Percentiles rank a stretch among this genome's conserved stretches.
These are phyloP conservation scores for Anas capensis DNA, from an alignment of 2,797 vertebrate genomes.

Conservation along the genomic window DNA sequence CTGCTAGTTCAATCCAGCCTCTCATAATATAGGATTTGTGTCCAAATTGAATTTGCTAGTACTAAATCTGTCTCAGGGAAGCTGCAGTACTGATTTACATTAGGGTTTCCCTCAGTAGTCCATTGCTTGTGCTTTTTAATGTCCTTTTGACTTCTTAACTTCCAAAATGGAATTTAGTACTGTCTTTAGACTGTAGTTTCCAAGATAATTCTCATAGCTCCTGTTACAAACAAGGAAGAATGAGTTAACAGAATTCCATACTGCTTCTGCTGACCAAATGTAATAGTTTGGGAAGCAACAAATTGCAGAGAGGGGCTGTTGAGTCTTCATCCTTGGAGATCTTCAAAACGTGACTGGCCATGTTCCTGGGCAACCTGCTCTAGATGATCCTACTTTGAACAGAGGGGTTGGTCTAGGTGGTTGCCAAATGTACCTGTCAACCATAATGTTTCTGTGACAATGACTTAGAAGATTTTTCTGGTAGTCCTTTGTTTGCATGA, in stretches of 20 bases:
- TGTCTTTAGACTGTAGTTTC: not conserved
- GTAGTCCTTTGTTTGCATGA: not conserved
- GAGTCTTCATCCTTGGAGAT: not conserved
- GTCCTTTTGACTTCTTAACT: not conserved
- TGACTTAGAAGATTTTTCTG: not conserved
- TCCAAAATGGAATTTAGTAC: not conserved
- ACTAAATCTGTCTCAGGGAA: not conserved
- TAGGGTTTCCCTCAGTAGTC: not conserved
- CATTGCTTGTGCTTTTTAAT: not conserved
- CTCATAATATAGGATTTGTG: not conserved
- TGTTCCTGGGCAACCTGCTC: rapidly evolving
- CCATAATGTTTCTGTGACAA: not conserved
- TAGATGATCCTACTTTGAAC: not conserved
- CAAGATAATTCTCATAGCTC: not conserved
- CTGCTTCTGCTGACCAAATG: not conserved
- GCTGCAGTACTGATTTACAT: not conserved
- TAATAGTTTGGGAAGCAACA: not conserved
- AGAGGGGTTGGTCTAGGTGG: not conserved
- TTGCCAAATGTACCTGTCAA: not conserved
- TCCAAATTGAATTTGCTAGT: not conserved
- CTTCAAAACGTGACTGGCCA: not conserved
- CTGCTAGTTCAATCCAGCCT: not conserved
- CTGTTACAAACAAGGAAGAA: not conserved
- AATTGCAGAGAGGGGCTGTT: not conserved
- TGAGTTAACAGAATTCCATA: not conserved